Evolutionary conservation across 1,140 invertebrate species (phyloP).

Genomic region (Belonocnema kinseyi): DNA sequence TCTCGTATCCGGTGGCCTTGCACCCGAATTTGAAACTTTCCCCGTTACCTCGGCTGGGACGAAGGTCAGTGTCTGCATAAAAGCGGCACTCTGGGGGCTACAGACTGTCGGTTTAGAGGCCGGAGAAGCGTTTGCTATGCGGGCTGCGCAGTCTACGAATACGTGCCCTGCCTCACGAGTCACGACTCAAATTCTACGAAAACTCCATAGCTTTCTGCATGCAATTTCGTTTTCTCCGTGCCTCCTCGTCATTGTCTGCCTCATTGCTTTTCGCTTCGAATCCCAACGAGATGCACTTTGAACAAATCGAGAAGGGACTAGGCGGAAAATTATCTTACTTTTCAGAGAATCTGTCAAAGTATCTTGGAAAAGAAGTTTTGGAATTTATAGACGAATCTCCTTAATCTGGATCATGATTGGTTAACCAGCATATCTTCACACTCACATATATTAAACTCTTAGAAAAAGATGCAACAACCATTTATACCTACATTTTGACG

Average conservation of each 20-base stretch:
- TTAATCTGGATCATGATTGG: too few species aligned
- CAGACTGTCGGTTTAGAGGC: conserved; percentile 66
- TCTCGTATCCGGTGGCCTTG: conserved; percentile 70
- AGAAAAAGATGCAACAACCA: too few species aligned
- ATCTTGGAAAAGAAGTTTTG: too few species aligned
- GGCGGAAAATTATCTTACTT: too few species aligned
- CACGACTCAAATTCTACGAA: conserved; percentile 73
- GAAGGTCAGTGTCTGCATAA: conserved; percentile 77
- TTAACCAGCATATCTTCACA: too few species aligned
- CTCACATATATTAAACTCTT: too few species aligned
- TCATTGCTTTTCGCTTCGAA: conserved; percentile 44
- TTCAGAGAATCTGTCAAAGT: too few species aligned
- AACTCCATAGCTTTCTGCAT: conserved; percentile 69
- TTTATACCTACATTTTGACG: too few species aligned
- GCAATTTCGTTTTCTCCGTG: conserved; percentile 63
- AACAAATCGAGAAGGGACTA: background rate
- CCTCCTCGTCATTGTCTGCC: conserved; percentile 43
- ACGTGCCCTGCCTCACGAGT: conserved; percentile 74
- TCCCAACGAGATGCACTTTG: background rate
- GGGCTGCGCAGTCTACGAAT: conserved; percentile 69
- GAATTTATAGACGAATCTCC: too few species aligned
- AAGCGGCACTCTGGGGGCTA: conserved; percentile 69
- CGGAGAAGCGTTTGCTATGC: conserved; percentile 71
- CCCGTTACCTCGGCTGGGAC: conserved; percentile 67
- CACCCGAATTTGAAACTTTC: conserved; percentile 74